phyloP scores from a whole-genome alignment of 2,797 vertebrate genomes.

The Botia kubotai region DNA sequence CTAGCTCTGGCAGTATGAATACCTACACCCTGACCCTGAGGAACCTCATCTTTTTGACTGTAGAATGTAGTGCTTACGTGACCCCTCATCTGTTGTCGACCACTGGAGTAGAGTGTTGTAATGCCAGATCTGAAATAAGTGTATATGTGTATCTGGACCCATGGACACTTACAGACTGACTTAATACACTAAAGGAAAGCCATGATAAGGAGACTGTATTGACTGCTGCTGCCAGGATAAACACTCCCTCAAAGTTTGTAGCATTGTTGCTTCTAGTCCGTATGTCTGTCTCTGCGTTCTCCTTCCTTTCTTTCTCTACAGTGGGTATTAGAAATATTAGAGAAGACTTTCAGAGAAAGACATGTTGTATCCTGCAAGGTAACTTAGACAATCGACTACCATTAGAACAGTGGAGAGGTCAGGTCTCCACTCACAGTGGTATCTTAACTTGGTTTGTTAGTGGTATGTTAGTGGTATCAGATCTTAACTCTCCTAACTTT shows the following conservation, averaged over 20 bases:
- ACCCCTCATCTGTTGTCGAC: slow-evolving; percentile 18
- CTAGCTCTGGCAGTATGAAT: slow-evolving; percentile 24
- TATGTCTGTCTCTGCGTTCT: not conserved
- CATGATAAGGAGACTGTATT: slow-evolving; percentile 6
- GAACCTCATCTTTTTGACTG: slow-evolving; percentile 15
- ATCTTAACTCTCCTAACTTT: slow-evolving; percentile 1
- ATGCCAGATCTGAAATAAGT: slow-evolving; percentile 59
- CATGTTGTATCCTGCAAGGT: not conserved
- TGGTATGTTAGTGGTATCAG: too few relatives aligned
- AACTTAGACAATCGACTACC: slow-evolving; percentile 68
- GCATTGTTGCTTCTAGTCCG: slow-evolving; percentile 8
- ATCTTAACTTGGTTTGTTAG: too few relatives aligned
- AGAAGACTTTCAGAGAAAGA: slow-evolving; percentile 3
- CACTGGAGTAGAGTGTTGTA: slow-evolving; percentile 9
- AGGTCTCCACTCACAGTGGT: slow-evolving; percentile 9
- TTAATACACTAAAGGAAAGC: slow-evolving; percentile 68
- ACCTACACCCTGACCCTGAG: slow-evolving; percentile 12
- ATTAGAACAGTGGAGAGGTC: slow-evolving; percentile 60
- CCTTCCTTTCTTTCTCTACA: not conserved
- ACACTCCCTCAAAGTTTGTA: not conserved
- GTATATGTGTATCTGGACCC: slow-evolving; percentile 35
- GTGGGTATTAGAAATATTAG: not conserved
- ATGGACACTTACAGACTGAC: slow-evolving; percentile 52
- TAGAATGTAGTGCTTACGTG: slow-evolving; percentile 1
- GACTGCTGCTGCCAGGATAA: slow-evolving; percentile 30